Base-by-base conservation (phyloP, 2,797 vertebrate species). In the Otus scops region DNA sequence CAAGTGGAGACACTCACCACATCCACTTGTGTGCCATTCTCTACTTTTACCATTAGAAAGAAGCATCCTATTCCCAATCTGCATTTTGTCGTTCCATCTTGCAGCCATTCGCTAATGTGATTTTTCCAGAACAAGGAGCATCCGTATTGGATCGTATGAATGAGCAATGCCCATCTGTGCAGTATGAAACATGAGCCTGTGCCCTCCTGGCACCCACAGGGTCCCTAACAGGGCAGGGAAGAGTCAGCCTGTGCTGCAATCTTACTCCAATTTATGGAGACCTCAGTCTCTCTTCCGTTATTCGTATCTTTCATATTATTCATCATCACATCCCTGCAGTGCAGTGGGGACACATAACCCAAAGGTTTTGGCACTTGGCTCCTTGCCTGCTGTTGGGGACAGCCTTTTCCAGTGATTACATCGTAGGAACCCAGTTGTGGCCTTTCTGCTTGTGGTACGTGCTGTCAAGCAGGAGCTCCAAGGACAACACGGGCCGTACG, bases 401-500 rank as follows among this genome's bases (percentile, higher is more conserved):
- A 51, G 23, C 34, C 22, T 75, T 70, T 51, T 20, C 47, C 47
- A n/a, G 3, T 3, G 36, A 5, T 56, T 32, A 0, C 4, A 2
- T 8, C 16, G 41, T 7, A 70, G 84, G 51, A 39, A 22, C 23
- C 27, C 32, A 21, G 15, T 6, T 24, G 36, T 51, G 68, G 11
- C 36, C 27, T 28, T 73, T 36, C 59, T 57, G 57, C 32, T 50
- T 3, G 3, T n/a, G 51, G 28, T 26, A 11, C 4, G 0, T 13
- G 51, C 23, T 18, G 17, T 13, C 26, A 38, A 56, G 50, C 70
- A 50, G 61, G 85, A 82, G 57, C 61, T 50, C 48, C 57, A 26
- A 13, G 61, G 53, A 30, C 32, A 48, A 6, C 28, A 10, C 0
- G 0, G 15, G 26, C 47, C 3, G 1, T 43, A 14, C 1, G 1